phyloP scores from a whole-genome alignment of 1,140 invertebrate species.

The Drosophila insularis region DNA sequence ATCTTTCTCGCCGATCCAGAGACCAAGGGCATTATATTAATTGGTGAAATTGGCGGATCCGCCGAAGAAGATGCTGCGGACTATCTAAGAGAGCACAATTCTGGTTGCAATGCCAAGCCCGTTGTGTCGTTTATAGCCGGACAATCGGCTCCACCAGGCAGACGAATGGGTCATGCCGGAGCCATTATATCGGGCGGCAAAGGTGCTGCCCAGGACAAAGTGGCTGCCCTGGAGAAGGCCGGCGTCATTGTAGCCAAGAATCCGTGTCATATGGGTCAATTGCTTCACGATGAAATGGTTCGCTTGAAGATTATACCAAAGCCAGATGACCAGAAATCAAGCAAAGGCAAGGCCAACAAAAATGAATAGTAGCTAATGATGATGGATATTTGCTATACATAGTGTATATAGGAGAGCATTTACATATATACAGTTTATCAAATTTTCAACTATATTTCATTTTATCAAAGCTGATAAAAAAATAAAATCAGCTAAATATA shows the following conservation, averaged over 20 bases:
- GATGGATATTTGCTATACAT: neutral
- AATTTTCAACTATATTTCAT: neutral
- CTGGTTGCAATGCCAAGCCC: conserved; percentile 94
- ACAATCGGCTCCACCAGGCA: conserved; percentile 97
- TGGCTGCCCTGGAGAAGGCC: conserved; percentile 94
- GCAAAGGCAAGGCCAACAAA: neutral
- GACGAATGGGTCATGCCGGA: conserved; percentile 99
- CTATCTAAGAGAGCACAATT: conserved; percentile 94
- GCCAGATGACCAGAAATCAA: too few species aligned
- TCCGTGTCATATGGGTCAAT: conserved; percentile 96
- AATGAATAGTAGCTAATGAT: neutral
- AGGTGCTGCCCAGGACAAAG: conserved; percentile 98
- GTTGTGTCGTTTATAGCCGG: conserved; percentile 99
- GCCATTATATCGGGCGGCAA: conserved; percentile 99
- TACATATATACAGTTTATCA: neutral
- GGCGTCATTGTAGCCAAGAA: conserved; percentile 96
- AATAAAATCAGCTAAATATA: neutral
- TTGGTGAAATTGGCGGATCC: conserved; percentile 99
- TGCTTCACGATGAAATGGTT: conserved; percentile 91
- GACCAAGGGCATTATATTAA: conserved; percentile 98
- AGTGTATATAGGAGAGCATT: neutral
- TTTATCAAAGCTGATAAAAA: neutral
- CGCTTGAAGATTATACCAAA: conserved; percentile 45
- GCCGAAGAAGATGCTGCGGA: conserved; percentile 98
- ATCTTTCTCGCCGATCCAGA: conserved; percentile 96